Base-by-base conservation (phyloP, 2,113 vertebrate genomes). In the Lepus timidus region DNA sequence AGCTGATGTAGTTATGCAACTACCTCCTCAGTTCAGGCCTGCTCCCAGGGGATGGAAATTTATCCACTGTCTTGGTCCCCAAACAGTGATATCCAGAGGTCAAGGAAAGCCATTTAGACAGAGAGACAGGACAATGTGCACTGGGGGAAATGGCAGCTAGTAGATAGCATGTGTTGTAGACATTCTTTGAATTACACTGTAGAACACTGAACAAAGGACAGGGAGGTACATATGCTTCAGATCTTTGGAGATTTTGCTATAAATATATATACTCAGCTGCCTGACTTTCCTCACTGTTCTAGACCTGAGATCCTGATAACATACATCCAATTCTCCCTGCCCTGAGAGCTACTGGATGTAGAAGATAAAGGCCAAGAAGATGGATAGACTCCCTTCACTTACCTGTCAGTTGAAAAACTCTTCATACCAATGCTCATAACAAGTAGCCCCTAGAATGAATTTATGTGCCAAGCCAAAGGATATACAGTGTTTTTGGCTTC, bases 271-370 rank as follows among this genome's bases (percentile, higher is more conserved):
- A 29, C 7, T 84, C 13, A 17, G 6, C n/a, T n/a, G 23, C 20
- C 22, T 17, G 79, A 10, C 29, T 39, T 31, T 27, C 78, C 49
- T 75, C 14, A 9, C 44, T 4, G 49, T 25, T 23, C 33, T 51
- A 71, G 44, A 88, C 49, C 62, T 88, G 55, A 88, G n/a, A 55
- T 67, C 49, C 49, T 62, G 44, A 36, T 67, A 55, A 71, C 88
- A 51, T 9, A 23, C 0, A 39, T 3, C 22, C 17, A 20, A 0
- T 23, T 36, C 10, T 33, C 0, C 49, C n/a, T 88, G 16, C 29
- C 12, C n/a, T 76, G 74, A 82, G 58, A 78, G 79, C 29, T 44
- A 6, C 29, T 33, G 7, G 7, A 31, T 12, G 17, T 11, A 75
- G 11, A 80, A 6, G 8, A 1, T 55, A 44, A 92, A 93, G 36